phyloP scores from a whole-genome alignment of 2,888 invertebrate species.

The Strigamia maritima region DNA sequence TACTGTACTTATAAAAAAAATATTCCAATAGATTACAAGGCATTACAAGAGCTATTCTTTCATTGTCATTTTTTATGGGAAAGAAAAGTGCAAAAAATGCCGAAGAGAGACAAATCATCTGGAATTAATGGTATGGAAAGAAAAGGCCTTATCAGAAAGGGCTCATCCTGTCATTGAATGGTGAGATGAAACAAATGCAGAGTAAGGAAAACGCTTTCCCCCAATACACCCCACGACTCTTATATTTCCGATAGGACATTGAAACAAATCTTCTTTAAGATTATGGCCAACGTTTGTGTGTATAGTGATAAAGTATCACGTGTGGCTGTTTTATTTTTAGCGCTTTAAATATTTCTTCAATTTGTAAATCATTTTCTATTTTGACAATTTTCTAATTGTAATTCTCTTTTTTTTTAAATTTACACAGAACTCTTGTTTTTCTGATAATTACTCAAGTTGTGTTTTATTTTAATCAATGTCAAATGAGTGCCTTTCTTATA shows the following conservation, averaged over 20 bases:
- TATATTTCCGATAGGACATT: neutral
- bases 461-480: slow-evolving; percentile 23
- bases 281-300: slow-evolving; percentile 1
- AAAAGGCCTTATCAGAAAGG: slow-evolving; percentile 23
- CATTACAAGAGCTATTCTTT: neutral
- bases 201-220: neutral
- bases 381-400: neutral
- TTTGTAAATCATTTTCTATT: neutral
- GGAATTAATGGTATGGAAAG: slow-evolving; percentile 4
- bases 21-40: too few species aligned
- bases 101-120: neutral
- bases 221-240: neutral
- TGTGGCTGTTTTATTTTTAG: neutral
- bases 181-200: slow-evolving; percentile 23
- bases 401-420: neutral
- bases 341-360: neutral
- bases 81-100: neutral
- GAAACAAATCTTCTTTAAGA: slow-evolving; percentile 16
- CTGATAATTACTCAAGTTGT: neutral
- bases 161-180: slow-evolving; percentile 20
- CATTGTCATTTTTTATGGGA: neutral
- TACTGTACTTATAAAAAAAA: too few species aligned
- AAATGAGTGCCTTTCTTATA: slow-evolving; percentile 16
- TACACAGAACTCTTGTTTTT: slow-evolving; percentile 12
- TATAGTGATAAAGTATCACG: neutral